These are phyloP conservation scores for Nemurella pictetii DNA, from an alignment of 2,888 invertebrate genomes.

Conservation along the genomic window DNA sequence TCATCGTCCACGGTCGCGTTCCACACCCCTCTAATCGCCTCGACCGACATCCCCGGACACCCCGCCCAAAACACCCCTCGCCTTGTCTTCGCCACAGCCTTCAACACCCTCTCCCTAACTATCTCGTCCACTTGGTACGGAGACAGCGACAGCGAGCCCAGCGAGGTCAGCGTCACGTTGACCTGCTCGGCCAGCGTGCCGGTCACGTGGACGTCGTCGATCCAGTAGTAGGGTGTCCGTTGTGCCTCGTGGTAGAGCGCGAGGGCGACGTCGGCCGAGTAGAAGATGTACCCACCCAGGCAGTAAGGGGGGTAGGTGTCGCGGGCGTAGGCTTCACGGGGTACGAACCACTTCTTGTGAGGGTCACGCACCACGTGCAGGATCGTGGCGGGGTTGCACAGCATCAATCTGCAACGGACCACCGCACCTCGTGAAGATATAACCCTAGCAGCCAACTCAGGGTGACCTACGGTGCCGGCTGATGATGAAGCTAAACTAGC, in stretches of 20 bases:
- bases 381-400: slow-evolving; percentile 61
- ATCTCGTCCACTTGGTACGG: background rate
- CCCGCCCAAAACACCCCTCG: no score
- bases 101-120: no score
- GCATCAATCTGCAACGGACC: slow-evolving; percentile 59
- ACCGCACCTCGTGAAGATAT: no score
- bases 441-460: no score
- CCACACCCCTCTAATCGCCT: no score
- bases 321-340: slow-evolving; percentile 64
- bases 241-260: slow-evolving; percentile 63
- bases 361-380: slow-evolving; percentile 63
- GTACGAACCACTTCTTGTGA: slow-evolving; percentile 71
- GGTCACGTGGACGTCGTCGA: slow-evolving; percentile 79
- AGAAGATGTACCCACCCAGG: slow-evolving; percentile 70
- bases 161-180: slow-evolving; percentile 54
- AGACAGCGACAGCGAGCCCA: background rate
- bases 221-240: slow-evolving; percentile 73
- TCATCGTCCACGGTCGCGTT: no score
- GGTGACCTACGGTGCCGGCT: no score
- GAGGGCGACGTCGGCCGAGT: slow-evolving; percentile 64
- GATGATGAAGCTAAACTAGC: no score
- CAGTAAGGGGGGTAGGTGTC: slow-evolving; percentile 74
- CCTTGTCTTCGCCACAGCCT: no score
- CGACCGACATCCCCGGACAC: no score
- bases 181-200: slow-evolving; percentile 63